phyloP scores from a whole-genome alignment of 35 echinoderm and acorn worm genomes.

The Lytechinus variegatus region DNA sequence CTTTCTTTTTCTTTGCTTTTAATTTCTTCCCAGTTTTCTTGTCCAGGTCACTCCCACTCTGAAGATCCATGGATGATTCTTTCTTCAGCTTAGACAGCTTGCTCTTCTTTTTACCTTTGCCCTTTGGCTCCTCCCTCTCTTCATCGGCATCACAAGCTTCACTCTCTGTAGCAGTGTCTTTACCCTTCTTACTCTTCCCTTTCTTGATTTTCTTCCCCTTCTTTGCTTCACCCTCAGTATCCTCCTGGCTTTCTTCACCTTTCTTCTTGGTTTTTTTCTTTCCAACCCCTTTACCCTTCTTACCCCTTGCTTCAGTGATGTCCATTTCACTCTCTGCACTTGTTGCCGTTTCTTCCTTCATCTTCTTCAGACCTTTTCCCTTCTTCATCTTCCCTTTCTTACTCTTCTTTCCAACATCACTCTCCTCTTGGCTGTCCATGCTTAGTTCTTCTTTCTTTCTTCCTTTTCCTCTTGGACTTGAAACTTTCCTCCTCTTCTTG shows the following conservation, averaged over 20 bases:
- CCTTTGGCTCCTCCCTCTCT: not conserved
- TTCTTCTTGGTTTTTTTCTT: not conserved
- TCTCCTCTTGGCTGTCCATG: not conserved
- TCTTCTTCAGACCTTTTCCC: not conserved
- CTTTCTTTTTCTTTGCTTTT: conserved; percentile 41
- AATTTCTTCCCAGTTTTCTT: not conserved
- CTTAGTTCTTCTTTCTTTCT: conserved; percentile 9
- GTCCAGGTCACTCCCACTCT: conserved; percentile 40
- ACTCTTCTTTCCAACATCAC: conserved; percentile 1
- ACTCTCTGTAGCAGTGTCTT: not conserved
- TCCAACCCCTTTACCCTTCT: not conserved
- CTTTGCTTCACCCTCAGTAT: not conserved
- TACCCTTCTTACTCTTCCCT: conserved; percentile 34
- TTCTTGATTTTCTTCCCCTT: conserved; percentile 24
- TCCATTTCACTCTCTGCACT: conserved; percentile 40
- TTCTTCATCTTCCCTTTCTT: not conserved
- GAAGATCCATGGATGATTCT: not conserved
- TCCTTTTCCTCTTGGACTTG: conserved; percentile 8
- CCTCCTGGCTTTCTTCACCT: conserved; percentile 35
- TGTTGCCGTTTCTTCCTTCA: conserved; percentile 37
- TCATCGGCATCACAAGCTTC: not conserved
- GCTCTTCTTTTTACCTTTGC: not conserved
- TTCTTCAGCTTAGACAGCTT: conserved; percentile 22
- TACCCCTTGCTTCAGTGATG: not conserved
- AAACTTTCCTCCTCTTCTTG: not conserved